Evolutionary conservation across 2,113 vertebrate species (phyloP).

Genomic region (Nesogale talazaci): DNA sequence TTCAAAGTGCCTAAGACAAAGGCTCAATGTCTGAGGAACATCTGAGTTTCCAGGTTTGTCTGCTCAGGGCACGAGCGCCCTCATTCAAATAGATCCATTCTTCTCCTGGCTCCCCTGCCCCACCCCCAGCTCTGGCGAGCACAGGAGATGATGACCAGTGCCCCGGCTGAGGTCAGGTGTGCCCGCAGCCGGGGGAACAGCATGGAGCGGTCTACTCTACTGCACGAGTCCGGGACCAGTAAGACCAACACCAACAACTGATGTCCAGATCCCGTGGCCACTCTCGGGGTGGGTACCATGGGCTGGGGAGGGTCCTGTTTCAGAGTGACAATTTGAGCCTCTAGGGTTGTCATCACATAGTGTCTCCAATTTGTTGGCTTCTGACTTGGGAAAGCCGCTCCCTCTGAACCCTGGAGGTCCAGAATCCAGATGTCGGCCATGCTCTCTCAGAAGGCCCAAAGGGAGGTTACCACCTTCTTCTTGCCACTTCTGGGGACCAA

Average conservation of each 20-base stretch:
- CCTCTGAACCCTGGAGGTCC: neutral
- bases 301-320: fast-evolving
- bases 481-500: neutral
- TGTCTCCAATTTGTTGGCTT: neutral
- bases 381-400: neutral
- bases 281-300: too few species aligned
- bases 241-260: neutral
- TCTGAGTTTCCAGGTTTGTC: too few species aligned
- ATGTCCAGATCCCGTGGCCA: neutral
- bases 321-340: neutral
- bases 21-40: too few species aligned
- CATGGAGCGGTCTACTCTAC: neutral
- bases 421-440: neutral
- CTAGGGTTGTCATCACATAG: neutral
- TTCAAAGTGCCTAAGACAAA: too few species aligned
- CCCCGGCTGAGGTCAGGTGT: too few species aligned
- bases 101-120: too few species aligned
- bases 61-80: too few species aligned
- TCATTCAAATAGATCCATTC: too few species aligned
- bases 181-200: neutral
- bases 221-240: neutral
- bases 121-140: too few species aligned
- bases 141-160: too few species aligned
- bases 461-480: neutral
- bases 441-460: neutral